Conservation (phyloP, 1,140 invertebrate genomes). For the Panonychus citri region DNA sequence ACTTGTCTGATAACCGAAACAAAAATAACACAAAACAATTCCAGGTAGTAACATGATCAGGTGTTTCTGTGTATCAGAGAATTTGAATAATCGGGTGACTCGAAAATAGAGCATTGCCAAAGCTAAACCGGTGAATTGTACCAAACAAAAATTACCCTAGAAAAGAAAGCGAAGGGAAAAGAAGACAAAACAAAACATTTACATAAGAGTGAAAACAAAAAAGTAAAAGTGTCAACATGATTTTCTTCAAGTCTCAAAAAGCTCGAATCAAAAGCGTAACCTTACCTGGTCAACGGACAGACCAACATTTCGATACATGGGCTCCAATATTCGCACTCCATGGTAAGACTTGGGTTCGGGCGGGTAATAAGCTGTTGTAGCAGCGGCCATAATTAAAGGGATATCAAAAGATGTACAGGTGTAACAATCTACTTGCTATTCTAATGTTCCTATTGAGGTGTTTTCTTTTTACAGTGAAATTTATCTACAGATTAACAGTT, state of each 20-base stretch:
- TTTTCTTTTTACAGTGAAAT: too few relatives aligned
- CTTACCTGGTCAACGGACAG: neutral
- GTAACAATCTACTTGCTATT: too few relatives aligned
- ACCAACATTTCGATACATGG: neutral
- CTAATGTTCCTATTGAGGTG: neutral
- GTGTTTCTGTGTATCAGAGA: conserved; percentile 41
- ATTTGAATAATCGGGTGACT: conserved; percentile 35
- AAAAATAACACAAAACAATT: conserved; percentile 54
- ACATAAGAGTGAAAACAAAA: too few relatives aligned
- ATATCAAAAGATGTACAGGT: too few relatives aligned
- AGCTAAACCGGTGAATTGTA: conserved; percentile 56
- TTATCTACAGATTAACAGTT: too few relatives aligned
- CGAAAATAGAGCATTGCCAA: conserved; percentile 71
- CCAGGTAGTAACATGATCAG: conserved; percentile 46
- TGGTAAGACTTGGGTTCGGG: neutral
- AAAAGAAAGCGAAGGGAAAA: neutral
- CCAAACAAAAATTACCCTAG: conserved; percentile 5
- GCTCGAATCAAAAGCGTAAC: too few relatives aligned
- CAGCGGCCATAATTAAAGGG: neutral
- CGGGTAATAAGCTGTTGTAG: neutral
- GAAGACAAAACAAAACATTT: too few relatives aligned
- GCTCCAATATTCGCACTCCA: neutral
- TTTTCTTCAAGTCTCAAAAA: too few relatives aligned
- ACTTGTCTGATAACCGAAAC: conserved; percentile 40
- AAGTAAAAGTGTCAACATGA: too few relatives aligned